Evolutionary conservation across 2,888 invertebrate species (phyloP).

Genomic region (Tenthredo amoena): DNA sequence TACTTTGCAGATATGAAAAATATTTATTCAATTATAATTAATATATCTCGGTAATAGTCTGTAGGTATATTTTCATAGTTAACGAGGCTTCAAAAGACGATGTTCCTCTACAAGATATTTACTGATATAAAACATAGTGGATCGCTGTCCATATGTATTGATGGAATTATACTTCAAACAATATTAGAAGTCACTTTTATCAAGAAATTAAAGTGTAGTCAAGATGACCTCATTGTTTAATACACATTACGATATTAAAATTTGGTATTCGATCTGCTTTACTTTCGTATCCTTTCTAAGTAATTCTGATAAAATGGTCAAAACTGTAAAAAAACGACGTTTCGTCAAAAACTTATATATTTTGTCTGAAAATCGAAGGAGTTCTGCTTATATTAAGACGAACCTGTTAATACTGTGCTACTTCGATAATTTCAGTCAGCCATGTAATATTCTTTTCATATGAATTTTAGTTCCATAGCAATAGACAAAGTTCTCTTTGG

Average conservation of each 20-base stretch:
- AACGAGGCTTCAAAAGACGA: slow-evolving; percentile 47
- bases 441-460: background rate
- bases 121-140: slow-evolving; percentile 24
- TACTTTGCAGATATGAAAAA: slow-evolving; percentile 50
- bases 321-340: background rate
- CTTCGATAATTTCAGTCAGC: slow-evolving; percentile 24
- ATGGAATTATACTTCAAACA: slow-evolving; percentile 22
- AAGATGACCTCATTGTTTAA: background rate
- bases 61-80: slow-evolving; percentile 48
- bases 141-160: background rate
- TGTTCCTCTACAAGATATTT: slow-evolving; percentile 43
- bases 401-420: slow-evolving; percentile 28
- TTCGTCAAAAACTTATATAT: background rate
- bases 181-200: slow-evolving; percentile 13
- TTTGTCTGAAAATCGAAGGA: background rate
- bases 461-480: slow-evolving; percentile 1
- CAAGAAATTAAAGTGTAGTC: background rate
- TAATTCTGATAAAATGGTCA: slow-evolving; percentile 1
- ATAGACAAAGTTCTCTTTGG: slow-evolving; percentile 22
- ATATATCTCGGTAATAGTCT: slow-evolving; percentile 51
- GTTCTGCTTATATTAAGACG: slow-evolving; percentile 4
- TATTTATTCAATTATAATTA: slow-evolving; percentile 51
- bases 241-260: slow-evolving; percentile 3
- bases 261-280: background rate
- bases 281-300: background rate